These are phyloP conservation scores for Celastrina argiolus DNA, from an alignment of 2,888 invertebrate genomes.

Conservation along the genomic window DNA sequence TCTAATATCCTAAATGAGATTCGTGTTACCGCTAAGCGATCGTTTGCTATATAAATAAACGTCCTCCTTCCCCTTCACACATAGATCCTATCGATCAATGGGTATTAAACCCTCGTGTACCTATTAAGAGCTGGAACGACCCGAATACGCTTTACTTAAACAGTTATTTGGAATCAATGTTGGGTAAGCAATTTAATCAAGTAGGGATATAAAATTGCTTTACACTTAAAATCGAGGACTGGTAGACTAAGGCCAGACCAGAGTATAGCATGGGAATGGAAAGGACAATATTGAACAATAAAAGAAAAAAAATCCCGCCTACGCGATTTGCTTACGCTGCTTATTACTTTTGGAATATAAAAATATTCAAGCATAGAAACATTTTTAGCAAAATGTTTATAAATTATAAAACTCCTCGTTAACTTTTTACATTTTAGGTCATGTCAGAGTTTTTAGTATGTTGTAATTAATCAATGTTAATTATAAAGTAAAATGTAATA, in stretches of 20 bases:
- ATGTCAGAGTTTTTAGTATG: background rate
- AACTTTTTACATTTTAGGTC: background rate
- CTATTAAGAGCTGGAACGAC: slow-evolving; percentile 8
- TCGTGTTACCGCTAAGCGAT: background rate
- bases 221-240: background rate
- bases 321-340: background rate
- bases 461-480: background rate
- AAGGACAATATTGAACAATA: no score
- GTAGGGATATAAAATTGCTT: background rate
- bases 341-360: background rate
- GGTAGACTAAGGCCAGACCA: background rate
- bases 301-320: no score
- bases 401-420: background rate
- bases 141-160: slow-evolving; percentile 13
- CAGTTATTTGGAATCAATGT: slow-evolving; percentile 15
- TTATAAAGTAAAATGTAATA: background rate
- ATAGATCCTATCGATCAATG: slow-evolving; percentile 19
- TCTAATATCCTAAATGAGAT: slow-evolving; percentile 3
- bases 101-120: slow-evolving; percentile 14
- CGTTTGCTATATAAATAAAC: background rate
- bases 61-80: background rate
- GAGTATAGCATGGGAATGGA: no score
- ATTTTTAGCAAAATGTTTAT: background rate
- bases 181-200: slow-evolving; percentile 9
- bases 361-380: background rate